A percentile compares a stretch with the other conserved stretches of the same genome.
Conservation (phyloP, 2,113 vertebrate species). For the Eudorcas thomsonii region DNA sequence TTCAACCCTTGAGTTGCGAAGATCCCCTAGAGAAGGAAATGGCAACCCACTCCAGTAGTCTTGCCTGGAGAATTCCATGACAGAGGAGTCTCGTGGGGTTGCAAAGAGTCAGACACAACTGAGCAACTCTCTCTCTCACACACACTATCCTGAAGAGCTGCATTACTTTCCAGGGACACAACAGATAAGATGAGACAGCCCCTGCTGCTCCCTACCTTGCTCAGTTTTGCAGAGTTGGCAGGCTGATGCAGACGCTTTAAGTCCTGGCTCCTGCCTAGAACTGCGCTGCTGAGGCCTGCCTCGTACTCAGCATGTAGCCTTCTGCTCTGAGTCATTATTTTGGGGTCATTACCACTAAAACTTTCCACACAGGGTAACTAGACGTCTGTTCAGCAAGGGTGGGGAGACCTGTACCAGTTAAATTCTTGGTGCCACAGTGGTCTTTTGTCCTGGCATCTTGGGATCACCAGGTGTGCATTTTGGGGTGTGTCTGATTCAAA, state of each 20-base stretch:
- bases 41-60: background rate
- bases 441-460: background rate
- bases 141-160: background rate
- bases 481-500: background rate
- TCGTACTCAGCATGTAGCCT: background rate
- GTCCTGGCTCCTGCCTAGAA: background rate
- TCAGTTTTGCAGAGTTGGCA: background rate
- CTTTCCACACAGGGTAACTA: background rate
- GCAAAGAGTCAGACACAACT: background rate
- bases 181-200: background rate
- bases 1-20: fast-evolving
- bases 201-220: background rate
- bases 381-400: background rate
- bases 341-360: background rate
- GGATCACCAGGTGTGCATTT: background rate
- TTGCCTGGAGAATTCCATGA: background rate
- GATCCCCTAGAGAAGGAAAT: background rate
- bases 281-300: too few relatives aligned
- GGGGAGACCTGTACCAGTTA: background rate
- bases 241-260: background rate
- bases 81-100: background rate
- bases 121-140: background rate
- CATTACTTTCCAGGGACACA: background rate
- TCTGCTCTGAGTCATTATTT: background rate
- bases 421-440: background rate